Conservation (phyloP, 2,888 invertebrate species). For the Liodrosophila aerea region DNA sequence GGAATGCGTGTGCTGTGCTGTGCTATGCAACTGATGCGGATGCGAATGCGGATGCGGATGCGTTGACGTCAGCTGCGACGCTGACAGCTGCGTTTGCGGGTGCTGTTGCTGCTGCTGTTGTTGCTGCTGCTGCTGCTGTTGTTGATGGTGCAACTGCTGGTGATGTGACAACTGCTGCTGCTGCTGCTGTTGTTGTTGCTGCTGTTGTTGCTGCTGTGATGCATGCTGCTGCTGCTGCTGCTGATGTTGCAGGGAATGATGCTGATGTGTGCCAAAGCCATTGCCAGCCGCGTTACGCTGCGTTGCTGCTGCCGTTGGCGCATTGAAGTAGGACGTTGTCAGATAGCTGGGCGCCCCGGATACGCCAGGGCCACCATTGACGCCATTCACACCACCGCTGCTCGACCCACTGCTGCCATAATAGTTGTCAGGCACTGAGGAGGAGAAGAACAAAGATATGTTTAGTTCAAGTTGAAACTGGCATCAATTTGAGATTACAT, state of each 20-base stretch:
- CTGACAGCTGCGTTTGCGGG: constrained; percentile 53
- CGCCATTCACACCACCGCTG: constrained; percentile 42
- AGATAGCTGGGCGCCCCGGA: constrained; percentile 65
- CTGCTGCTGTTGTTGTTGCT: constrained; percentile 75
- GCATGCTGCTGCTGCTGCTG: constrained; percentile 82
- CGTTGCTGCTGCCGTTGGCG: constrained; percentile 80
- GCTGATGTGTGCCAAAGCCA: constrained; percentile 72
- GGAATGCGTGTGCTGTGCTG: constrained; percentile 68
- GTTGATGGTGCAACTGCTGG: constrained; percentile 66
- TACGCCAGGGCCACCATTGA: constrained; percentile 46
- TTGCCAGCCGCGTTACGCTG: constrained; percentile 69
- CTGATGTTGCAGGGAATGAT: constrained; percentile 82
- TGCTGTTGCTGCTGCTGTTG: constrained; percentile 42
- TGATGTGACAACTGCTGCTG: constrained; percentile 74
- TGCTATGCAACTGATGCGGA: constrained; percentile 37
- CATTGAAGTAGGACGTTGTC: constrained; percentile 81
- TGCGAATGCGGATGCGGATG: constrained; percentile 45
- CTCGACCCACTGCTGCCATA: constrained; percentile 71
- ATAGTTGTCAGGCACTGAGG: constrained; percentile 86
- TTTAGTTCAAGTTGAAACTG: no score
- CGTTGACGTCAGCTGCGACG: constrained; percentile 36
- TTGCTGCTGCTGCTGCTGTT: constrained; percentile 54
- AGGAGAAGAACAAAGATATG: background rate
- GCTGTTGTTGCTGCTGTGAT: constrained; percentile 45
- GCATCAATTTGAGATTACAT: no score